A percentile compares a stretch with the other conserved stretches of the same genome.
phyloP scores from a whole-genome alignment of 2,113 vertebrate genomes.

The Urocolius indicus region DNA sequence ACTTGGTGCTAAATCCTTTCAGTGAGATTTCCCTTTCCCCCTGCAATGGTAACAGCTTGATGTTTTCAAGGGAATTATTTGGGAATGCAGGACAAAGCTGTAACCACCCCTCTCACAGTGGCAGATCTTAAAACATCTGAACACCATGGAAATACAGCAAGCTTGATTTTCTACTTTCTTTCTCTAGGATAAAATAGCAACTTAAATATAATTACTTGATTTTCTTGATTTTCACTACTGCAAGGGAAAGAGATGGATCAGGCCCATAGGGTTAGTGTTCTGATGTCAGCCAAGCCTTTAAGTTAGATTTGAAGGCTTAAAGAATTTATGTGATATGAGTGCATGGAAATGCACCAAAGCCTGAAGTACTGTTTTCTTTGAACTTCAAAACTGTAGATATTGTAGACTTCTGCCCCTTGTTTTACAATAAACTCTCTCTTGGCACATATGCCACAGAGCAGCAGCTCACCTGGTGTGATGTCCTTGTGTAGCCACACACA shows the following conservation, averaged over 20 bases:
- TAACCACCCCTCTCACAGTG: fast-evolving
- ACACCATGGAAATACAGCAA: background rate
- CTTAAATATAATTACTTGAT: background rate
- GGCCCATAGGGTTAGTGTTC: background rate
- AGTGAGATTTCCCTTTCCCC: background rate
- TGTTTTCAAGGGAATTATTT: background rate
- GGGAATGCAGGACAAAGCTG: background rate
- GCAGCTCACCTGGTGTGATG: background rate
- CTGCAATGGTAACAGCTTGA: background rate
- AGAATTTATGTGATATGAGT: background rate
- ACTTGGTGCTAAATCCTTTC: background rate
- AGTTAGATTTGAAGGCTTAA: background rate
- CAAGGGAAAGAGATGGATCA: background rate
- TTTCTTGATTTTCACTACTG: background rate
- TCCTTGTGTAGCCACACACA: background rate
- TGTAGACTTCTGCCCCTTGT: too few species aligned
- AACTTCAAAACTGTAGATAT: background rate
- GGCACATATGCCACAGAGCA: fast-evolving
- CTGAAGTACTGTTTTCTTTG: background rate
- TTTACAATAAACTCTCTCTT: background rate
- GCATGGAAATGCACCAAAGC: background rate
- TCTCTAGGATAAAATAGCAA: background rate
- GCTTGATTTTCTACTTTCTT: background rate
- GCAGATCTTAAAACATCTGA: background rate
- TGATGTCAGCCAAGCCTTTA: background rate